Evolutionary conservation across 2,797 vertebrate species (phyloP), one percentile per base, ranked within the genome.

Genomic region (Ispidina lecontei): DNA sequence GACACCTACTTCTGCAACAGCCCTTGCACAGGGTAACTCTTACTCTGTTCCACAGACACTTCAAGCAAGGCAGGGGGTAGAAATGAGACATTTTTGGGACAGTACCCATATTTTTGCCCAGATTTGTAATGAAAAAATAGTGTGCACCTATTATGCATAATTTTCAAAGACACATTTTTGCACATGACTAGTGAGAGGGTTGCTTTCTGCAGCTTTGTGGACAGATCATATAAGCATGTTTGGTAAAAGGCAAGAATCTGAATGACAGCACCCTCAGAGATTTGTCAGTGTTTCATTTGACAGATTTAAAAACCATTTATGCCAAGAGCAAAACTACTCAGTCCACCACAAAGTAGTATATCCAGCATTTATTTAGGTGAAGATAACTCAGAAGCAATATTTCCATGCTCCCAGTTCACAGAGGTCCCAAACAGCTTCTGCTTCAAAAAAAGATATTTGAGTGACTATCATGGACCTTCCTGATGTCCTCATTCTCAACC

Each of bases 21-120:
- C 1, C 4, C 31, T 87, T 63, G 25, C 4, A 25, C 1, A 0
- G 10, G 3, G 12, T 55, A 62, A 49, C 16, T 14, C 6, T 43
- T 69, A 47, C 25, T 44, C 20, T 12, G 6, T 26, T 68, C 17
- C 49, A 44, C 20, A 58, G 25, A 26, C 12, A 44, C 37, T 58
- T 68, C 20, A 55, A 47, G 47, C 0, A 4, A 12, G 13, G 12
- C 0, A 1, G 12, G 47, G 4, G 4, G 19, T 2, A 5, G 8
- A 80, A 85, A 68, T 7, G 62, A 60, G 29, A 6, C 4, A 56
- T 46, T 80, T 80, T 46, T 22, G 25, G 25, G 14, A 64, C 41
- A n/a, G 9, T 25, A 47, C 11, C 8, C 7, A 7, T 5, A 51
- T 54, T 68, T 87, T 82, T 87, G 6, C 22, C 14, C 16, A 43